Evolutionary conservation across 1,140 invertebrate species (phyloP).

Genomic region (Platyscapa corneri): DNA sequence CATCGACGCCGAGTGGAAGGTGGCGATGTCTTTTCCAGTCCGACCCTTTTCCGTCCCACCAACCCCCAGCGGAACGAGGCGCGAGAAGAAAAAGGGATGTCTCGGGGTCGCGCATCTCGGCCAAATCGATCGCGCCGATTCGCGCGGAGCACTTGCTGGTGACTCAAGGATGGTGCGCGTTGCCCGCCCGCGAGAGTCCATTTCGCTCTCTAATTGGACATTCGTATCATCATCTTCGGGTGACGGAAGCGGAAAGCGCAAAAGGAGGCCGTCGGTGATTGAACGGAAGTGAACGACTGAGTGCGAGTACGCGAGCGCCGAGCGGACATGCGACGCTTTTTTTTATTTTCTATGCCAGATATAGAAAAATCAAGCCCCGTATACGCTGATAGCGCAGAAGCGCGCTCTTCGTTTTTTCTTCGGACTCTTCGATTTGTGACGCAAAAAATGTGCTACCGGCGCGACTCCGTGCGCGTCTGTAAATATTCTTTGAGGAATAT

Average conservation of each 20-base stretch:
- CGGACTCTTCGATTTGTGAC: too few relatives aligned
- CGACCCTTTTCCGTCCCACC: too few relatives aligned
- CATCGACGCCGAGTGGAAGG: not conserved
- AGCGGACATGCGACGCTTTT: not conserved
- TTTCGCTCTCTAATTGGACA: slow-evolving; percentile 4
- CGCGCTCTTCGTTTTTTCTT: not conserved
- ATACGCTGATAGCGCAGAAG: too few relatives aligned
- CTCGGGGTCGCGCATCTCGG: not conserved
- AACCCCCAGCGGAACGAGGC: too few relatives aligned
- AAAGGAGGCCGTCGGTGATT: slow-evolving; percentile 33
- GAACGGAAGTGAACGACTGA: not conserved
- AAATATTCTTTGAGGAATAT: not conserved
- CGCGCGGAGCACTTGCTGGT: too few relatives aligned
- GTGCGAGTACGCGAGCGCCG: too few relatives aligned
- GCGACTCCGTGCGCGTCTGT: not conserved
- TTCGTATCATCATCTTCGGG: slow-evolving; percentile 29
- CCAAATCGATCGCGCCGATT: not conserved
- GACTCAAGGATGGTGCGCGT: not conserved
- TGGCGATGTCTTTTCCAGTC: not conserved
- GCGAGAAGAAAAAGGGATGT: too few relatives aligned
- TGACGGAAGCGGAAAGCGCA: slow-evolving; percentile 46
- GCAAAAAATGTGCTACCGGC: not conserved
- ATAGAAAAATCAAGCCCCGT: too few relatives aligned
- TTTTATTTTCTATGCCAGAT: not conserved
- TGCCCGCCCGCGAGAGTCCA: not conserved